Base-by-base conservation (phyloP, 2,888 invertebrate species). In the Chymomyza fuscimana region DNA sequence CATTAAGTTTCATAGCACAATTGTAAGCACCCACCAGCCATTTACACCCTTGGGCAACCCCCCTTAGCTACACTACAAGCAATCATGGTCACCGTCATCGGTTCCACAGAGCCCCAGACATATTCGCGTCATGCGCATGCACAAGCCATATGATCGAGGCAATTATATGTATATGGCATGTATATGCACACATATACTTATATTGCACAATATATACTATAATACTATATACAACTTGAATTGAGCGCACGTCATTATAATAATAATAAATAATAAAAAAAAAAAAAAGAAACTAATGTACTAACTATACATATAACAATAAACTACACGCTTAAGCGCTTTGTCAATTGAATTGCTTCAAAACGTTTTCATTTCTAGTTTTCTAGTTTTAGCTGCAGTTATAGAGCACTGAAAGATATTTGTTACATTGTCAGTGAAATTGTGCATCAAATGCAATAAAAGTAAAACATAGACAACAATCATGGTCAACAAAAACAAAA, bases 111-210 rank as follows among this genome's bases (percentile, higher is more conserved):
- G 40, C 40, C 40, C 40, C 40, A 46, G 40, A 46, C 40, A 46
- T 3, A 12, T 46, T 46, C 40, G 40, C 40, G 40, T 46, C 15
- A 29, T 73, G 82, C 77, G 73, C 87, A 85, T 84, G 84, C 81
- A 78, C 68, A 73, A 64, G 75, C 78, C 86, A 84, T 85, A 86
- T 85, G 85, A 85, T 85, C 85, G 77, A 71, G 74, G 62, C 85
- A 85, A 85, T 86, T 86, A 84, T 82, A 83, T 25, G 19, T 32
- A 46, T 80, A 67, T 73, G 70, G 62, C 58, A 67, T 60, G 32
- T 56, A 52, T 16, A 60, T 40, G 7, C 56, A 54, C 16, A 59
- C 22, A n/a, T 52, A 74, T 61, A 69, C 22, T 52, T 16, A 5
- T 52, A 52, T 52, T 51, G n/a, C 51, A 51, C 15, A 46, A 12